Conservation (phyloP, 2,888 invertebrate species). For the Lysandra bellargus region DNA sequence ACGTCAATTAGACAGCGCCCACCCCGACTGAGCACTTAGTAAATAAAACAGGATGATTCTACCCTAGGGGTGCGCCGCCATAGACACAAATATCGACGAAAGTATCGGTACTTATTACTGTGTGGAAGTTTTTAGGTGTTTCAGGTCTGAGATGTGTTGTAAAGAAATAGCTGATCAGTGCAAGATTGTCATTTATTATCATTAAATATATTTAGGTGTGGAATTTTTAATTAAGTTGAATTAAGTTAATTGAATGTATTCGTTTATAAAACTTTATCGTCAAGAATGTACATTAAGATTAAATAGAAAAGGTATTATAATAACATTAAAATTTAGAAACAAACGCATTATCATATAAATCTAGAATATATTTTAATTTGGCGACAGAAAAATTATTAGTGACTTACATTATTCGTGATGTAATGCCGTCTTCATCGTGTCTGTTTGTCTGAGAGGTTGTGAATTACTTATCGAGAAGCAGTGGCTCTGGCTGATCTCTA, state of each 20-base stretch:
- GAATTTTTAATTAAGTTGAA: background rate
- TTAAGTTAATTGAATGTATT: background rate
- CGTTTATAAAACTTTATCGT: background rate
- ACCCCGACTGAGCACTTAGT: constrained; percentile 61
- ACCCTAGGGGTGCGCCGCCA: constrained; percentile 5
- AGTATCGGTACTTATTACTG: background rate
- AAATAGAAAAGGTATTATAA: background rate
- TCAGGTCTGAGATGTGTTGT: background rate
- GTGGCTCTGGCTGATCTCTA: background rate
- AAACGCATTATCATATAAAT: constrained; percentile 19
- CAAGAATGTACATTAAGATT: background rate
- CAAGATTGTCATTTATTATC: background rate
- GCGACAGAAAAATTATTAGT: background rate
- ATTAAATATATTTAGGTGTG: background rate
- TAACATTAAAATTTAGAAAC: background rate
- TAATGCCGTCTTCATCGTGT: background rate
- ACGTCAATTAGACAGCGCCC: constrained; percentile 68
- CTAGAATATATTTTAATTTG: constrained; percentile 11
- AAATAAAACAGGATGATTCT: constrained; percentile 64
- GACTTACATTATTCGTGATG: background rate
- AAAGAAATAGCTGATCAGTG: background rate
- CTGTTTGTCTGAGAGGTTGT: background rate
- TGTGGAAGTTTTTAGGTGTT: background rate
- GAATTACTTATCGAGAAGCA: background rate
- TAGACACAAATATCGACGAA: background rate